Evolutionary conservation across 2,888 invertebrate species (phyloP).

Genomic region (Microctonus brassicae): DNA sequence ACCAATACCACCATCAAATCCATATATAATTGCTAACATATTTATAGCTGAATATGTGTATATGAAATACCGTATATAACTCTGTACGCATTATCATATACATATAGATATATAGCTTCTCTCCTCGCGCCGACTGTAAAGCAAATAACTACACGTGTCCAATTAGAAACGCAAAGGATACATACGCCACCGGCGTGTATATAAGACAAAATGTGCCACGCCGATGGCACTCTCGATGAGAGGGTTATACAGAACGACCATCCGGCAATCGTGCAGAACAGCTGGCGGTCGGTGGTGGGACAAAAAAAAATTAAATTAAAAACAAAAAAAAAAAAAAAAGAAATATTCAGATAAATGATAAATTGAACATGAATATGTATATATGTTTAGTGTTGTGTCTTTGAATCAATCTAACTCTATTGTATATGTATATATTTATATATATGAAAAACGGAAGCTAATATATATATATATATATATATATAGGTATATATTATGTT

Average conservation of each 20-base stretch:
- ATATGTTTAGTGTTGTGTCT: not conserved
- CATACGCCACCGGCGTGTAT: conserved; percentile 16
- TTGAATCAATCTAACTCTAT: not conserved
- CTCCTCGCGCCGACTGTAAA: conserved; percentile 39
- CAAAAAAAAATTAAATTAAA: not conserved
- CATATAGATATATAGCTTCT: not conserved
- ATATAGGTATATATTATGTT: too few species aligned
- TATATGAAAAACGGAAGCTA: conserved; percentile 20
- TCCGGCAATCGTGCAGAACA: not conserved
- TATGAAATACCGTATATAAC: conserved; percentile 3
- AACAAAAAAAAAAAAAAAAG: not conserved
- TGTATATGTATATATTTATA: not conserved
- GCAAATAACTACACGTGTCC: conserved; percentile 62
- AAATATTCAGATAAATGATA: not conserved
- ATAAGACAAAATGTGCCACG: not conserved
- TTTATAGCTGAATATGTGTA: not conserved
- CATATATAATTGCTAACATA: not conserved
- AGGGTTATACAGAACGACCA: not conserved
- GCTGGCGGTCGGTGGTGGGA: not conserved
- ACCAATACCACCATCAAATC: not conserved
- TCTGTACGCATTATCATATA: not conserved
- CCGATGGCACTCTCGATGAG: conserved; percentile 16
- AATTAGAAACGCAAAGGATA: conserved; percentile 54
- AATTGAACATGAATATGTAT: not conserved
- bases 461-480: not conserved